Percentiles rank a stretch among this genome's conserved stretches.
phyloP scores from a whole-genome alignment of 2,113 vertebrate genomes.

The Mustelus asterias region DNA sequence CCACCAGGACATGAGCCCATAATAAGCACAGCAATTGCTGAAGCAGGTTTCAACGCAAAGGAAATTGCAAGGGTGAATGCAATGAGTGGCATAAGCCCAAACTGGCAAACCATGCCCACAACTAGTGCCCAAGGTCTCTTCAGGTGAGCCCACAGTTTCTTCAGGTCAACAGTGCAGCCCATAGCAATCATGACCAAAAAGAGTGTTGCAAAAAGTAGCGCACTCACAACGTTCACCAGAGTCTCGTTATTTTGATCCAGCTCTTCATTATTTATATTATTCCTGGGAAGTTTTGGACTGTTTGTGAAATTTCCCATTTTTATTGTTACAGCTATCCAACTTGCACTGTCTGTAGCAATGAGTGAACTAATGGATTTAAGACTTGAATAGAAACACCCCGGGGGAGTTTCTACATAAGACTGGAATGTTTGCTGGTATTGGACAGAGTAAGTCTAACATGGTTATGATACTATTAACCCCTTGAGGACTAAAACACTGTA shows the following conservation, averaged over 20 bases:
- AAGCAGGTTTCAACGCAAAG: slow-evolving; percentile 47
- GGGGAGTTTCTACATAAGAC: too few relatives aligned
- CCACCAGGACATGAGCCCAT: slow-evolving; percentile 59
- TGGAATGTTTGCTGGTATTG: not conserved
- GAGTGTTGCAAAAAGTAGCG: slow-evolving; percentile 44
- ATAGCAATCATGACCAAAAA: slow-evolving; percentile 54
- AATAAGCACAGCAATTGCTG: slow-evolving; percentile 53
- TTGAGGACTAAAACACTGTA: not conserved
- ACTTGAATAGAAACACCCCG: not conserved
- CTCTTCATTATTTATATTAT: not conserved
- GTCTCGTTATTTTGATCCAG: not conserved
- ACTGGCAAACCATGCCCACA: slow-evolving; percentile 57
- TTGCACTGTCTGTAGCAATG: too few relatives aligned
- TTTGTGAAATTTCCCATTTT: not conserved
- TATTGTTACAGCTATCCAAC: too few relatives aligned
- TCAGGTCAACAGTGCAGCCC: slow-evolving; percentile 53
- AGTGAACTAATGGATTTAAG: not conserved
- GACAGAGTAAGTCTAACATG: not conserved
- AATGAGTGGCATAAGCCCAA: slow-evolving; percentile 58
- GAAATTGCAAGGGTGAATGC: slow-evolving; percentile 49
- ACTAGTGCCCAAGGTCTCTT: slow-evolving; percentile 54
- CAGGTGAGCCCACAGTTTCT: slow-evolving; percentile 51
- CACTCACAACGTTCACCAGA: not conserved
- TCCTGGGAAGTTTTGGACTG: not conserved
- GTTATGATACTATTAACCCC: not conserved